Percentiles rank a stretch among this genome's conserved stretches.
Evolutionary conservation across 2,113 vertebrate species (phyloP).

Genomic region (Menidia beryllina): DNA sequence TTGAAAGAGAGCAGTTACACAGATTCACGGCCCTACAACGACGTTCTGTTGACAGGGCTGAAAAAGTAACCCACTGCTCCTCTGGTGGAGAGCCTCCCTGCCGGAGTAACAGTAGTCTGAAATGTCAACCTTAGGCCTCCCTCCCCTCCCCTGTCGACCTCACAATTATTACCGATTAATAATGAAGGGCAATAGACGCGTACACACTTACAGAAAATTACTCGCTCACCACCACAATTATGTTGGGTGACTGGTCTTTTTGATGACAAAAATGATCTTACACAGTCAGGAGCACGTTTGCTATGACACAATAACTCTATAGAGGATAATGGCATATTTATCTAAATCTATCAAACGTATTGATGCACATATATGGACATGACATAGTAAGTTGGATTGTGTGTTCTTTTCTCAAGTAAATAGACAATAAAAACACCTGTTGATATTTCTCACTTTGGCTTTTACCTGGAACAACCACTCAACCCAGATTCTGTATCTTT

Average conservation of each 20-base stretch:
- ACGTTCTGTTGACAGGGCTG: constrained; percentile 40
- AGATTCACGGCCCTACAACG: constrained; percentile 39
- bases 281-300: constrained; percentile 19
- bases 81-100: constrained; percentile 44
- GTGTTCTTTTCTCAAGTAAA: constrained; percentile 1
- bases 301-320: constrained; percentile 25
- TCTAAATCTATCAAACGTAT: constrained; percentile 4
- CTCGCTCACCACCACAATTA: constrained; percentile 7
- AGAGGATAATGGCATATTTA: constrained; percentile 43
- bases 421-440: not conserved
- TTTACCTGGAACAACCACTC: not conserved
- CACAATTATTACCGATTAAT: constrained; percentile 55
- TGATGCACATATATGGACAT: constrained; percentile 19
- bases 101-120: constrained; percentile 51
- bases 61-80: constrained; percentile 57
- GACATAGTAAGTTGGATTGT: not conserved
- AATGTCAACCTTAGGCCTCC: constrained; percentile 65
- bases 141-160: constrained; percentile 48
- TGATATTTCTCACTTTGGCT: constrained; percentile 1
- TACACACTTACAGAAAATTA: constrained; percentile 14
- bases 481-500: constrained; percentile 30
- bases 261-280: constrained; percentile 51
- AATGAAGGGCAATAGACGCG: constrained; percentile 52
- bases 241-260: no score
- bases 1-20: constrained; percentile 17